These are phyloP conservation scores for Cebus imitator DNA, from an alignment of 2,113 vertebrate genomes.

Conservation along the genomic window DNA sequence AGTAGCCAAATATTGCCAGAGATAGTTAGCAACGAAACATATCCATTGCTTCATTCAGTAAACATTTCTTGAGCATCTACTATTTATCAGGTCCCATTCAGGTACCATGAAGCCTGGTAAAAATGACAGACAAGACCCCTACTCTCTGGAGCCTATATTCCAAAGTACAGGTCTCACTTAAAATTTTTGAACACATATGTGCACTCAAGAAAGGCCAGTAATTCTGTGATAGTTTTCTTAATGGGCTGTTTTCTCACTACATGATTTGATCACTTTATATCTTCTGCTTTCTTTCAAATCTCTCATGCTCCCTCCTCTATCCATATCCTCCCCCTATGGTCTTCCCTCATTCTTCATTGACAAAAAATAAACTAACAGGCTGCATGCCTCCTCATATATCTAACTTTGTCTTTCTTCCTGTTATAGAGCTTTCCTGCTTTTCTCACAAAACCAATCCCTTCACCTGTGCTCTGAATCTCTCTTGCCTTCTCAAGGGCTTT, in stretches of 20 bases:
- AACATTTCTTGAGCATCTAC: background rate
- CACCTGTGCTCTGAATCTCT: background rate
- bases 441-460: background rate
- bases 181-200: background rate
- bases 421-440: background rate
- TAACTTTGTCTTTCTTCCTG: background rate
- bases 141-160: background rate
- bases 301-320: background rate
- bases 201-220: background rate
- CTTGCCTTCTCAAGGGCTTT: background rate
- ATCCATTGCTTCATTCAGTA: background rate
- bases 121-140: background rate
- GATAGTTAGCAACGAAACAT: background rate
- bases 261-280: background rate
- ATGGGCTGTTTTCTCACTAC: background rate
- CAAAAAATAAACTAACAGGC: background rate
- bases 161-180: background rate
- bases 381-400: background rate
- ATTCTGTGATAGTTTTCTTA: background rate
- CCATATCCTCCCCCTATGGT: background rate
- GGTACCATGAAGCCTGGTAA: background rate
- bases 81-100: background rate
- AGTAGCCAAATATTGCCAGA: background rate
- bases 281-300: conserved; percentile 1
- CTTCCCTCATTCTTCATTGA: background rate